Base-by-base conservation (phyloP, 2,888 invertebrate species). In the Dascillus cervinus region DNA sequence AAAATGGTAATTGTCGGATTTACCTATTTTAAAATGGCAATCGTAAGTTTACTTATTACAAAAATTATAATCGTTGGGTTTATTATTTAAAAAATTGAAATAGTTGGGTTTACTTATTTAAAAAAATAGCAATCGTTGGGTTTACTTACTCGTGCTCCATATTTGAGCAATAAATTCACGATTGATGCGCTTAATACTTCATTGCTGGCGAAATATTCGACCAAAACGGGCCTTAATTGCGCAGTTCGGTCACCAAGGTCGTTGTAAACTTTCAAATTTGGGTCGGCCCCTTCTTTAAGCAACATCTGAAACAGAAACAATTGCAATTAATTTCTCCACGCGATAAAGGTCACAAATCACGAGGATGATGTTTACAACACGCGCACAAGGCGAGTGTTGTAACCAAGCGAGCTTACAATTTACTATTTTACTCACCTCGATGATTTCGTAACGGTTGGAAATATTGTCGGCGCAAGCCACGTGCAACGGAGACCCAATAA, bases 381-480 rank as follows among this genome's bases (percentile, higher is more conserved):
- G 11, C 3, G 11, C 3, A 21, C 11, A 10, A 10, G 3, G 2
- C 22, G 11, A 17, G 4, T 29, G 13, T 12, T 29, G 13, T 28
- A 11, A 9, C 8, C 11, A 14, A 10, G 9, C 5, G 21, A 3
- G 3, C 9, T 21, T 3, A n/a, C n/a, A n/a, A n/a, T n/a, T n/a
- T n/a, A n/a, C n/a, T n/a, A n/a, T n/a, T 2, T 12, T 10, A 34
- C 40, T 42, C 43, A 62, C 62, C 49, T 61, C 50, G 19, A 65
- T 43, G 14, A 65, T 65, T 34, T 65, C 64, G 38, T 49, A 56
- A 35, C 82, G 71, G 50, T 85, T 82, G 1, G 75, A 67, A 29
- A 86, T 82, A 51, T 79, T 81, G 53, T 86, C 86, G 1, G 85
- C 82, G 58, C 83, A 84, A 2, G 84, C 87, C 6, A 87, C 86